These are phyloP conservation scores for Cryptomyrus ogoouensis DNA, from an alignment of 2,113 vertebrate species.

Conservation along the genomic window DNA sequence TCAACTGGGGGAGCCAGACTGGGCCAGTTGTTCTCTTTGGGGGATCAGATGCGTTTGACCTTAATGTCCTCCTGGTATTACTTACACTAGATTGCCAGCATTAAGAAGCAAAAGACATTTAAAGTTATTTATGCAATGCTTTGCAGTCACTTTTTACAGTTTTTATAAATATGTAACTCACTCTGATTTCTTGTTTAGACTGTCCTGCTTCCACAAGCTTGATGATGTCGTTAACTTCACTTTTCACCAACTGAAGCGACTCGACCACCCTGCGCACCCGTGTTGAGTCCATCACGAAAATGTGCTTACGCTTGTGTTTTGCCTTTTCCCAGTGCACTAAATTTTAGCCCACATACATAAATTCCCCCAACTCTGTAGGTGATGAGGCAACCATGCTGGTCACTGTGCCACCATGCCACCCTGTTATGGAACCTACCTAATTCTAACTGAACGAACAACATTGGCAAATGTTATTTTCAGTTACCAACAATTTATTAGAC, in stretches of 20 bases:
- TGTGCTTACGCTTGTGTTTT: background rate
- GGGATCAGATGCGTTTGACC: background rate
- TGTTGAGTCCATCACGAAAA: background rate
- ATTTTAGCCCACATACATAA: background rate
- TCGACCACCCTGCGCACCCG: background rate
- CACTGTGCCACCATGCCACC: background rate
- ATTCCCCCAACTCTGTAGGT: background rate
- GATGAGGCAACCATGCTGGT: background rate
- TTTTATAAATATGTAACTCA: background rate
- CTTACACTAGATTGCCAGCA: background rate
- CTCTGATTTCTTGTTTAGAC: background rate
- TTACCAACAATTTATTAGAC: background rate
- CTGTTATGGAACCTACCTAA: background rate
- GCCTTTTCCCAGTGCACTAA: background rate
- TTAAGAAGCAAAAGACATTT: background rate
- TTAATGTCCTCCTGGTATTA: background rate
- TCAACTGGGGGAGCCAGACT: background rate
- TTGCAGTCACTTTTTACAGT: background rate
- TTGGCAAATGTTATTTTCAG: background rate
- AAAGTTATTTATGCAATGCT: background rate
- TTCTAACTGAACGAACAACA: background rate
- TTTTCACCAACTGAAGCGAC: background rate
- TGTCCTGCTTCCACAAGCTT: background rate
- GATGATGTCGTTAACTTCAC: background rate
- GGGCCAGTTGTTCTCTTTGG: background rate